Percentiles rank a stretch among this genome's conserved stretches.
These are phyloP conservation scores for Mus caroli DNA, from an alignment of 2,797 vertebrate genomes.

Conservation along the genomic window DNA sequence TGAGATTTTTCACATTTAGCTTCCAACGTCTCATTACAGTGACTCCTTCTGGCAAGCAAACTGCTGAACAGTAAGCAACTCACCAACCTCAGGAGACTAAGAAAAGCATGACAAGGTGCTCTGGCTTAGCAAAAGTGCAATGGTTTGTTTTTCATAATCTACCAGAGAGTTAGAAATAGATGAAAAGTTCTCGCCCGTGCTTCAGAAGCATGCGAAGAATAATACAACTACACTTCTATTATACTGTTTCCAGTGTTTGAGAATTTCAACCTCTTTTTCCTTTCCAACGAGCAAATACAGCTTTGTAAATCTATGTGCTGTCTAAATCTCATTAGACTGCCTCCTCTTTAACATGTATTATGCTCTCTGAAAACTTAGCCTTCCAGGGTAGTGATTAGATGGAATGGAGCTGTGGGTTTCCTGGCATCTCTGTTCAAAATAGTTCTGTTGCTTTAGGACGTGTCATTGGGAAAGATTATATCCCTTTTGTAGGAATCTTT, in stretches of 20 bases:
- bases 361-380: background rate
- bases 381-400: conserved; percentile 8
- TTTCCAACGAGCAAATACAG: background rate
- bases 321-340: conserved; percentile 37
- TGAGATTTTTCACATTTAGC: conserved; percentile 49
- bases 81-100: conserved; percentile 58
- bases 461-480: background rate
- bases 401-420: conserved; percentile 38
- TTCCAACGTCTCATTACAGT: conserved; percentile 71
- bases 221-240: conserved; percentile 12
- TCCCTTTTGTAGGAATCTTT: conserved; percentile 44
- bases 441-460: background rate
- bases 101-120: conserved; percentile 60
- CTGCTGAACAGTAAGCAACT: conserved; percentile 67
- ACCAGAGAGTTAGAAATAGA: conserved; percentile 52
- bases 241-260: background rate
- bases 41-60: conserved; percentile 58
- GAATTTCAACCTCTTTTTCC: background rate
- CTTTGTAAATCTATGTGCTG: background rate
- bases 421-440: conserved; percentile 22
- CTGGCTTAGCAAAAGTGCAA: conserved; percentile 35
- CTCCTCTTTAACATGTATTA: background rate
- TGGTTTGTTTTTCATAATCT: conserved; percentile 15
- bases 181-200: conserved; percentile 56
- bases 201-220: conserved; percentile 2